Base-by-base conservation (phyloP, 2,888 invertebrate species). In the Eledone cirrhosa region DNA sequence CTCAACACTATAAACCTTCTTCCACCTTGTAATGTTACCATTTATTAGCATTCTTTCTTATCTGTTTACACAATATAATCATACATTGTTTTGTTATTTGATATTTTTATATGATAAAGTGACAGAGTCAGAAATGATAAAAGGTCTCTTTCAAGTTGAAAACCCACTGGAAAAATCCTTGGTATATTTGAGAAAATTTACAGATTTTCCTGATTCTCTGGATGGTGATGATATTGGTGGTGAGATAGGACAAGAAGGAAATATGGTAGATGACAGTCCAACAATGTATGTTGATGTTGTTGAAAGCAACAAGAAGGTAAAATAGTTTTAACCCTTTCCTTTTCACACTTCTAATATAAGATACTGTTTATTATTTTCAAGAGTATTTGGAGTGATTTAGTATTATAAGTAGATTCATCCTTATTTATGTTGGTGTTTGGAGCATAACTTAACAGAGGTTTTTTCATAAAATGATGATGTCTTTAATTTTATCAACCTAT, bases 71-170 rank as follows among this genome's bases (percentile, higher is more conserved):
- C 11, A 8, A 8, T 11, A 41, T 41, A 11, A 41, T 5, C 41
- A 2, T 41, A 41, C 41, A 41, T 8, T 41, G 5, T 41, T 11
- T 41, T 41, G 41, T 11, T 8, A 41, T 41, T 41, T 41, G n/a
- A n/a, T n/a, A n/a, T 41, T 41, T 3, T 33, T 33, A 33, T 41
- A 0, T 41, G 5, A 2, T 41, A 14, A 82, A 89, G 89, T 89
- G 65, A 89, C 89, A 24, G 88, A 89, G 77, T 83, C 83, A 77
- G 89, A 89, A 80, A 86, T 88, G 27, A 78, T 84, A 47, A 84
- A 84, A 53, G 89, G 89, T 2, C 83, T 89, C 27, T 77, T 88
- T 53, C 81, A 83, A 22, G 86, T 83, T 0, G 22, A 80, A 16
- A 80, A 84, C 69, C 84, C 86, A 1, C 48, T 77, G 1, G 53